Conservation (phyloP, 2,888 invertebrate genomes). For the Drosophila prostipennis region DNA sequence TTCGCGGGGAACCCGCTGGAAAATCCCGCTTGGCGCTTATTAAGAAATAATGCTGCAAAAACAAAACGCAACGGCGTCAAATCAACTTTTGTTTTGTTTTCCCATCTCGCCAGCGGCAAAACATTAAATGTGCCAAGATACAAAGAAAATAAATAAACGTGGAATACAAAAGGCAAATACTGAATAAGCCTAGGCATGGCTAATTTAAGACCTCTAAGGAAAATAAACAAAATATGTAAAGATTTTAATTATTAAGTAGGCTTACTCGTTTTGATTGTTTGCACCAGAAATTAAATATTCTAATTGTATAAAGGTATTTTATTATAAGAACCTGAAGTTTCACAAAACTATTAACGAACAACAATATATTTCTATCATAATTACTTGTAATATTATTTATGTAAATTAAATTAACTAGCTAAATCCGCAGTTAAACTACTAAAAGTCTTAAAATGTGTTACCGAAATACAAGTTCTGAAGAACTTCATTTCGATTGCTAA, state of each 20-base stretch:
- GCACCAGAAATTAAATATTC: too few species aligned
- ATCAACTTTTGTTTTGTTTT: slow-evolving; percentile 61
- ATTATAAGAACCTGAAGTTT: too few species aligned
- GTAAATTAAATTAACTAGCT: neutral
- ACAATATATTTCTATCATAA: too few species aligned
- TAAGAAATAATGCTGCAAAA: slow-evolving; percentile 73
- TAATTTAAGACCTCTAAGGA: neutral
- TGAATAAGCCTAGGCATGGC: neutral
- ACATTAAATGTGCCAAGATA: slow-evolving; percentile 38
- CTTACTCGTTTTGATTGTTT: neutral
- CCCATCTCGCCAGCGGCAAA: slow-evolving; percentile 39
- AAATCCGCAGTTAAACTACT: too few species aligned
- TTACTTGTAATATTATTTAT: too few species aligned
- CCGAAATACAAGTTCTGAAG: too few species aligned
- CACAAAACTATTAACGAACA: too few species aligned
- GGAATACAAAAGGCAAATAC: neutral
- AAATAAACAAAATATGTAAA: neutral
- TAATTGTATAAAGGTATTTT: too few species aligned
- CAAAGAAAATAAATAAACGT: slow-evolving; percentile 2
- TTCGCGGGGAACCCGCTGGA: neutral
- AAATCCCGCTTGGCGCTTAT: slow-evolving; percentile 46
- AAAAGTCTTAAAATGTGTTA: neutral
- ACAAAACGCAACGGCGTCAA: slow-evolving; percentile 73
- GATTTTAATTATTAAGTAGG: neutral
- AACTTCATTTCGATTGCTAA: slow-evolving; percentile 14